These are phyloP conservation scores for Chionodraco myersi DNA, from an alignment of 2,113 vertebrate species.

Conservation along the genomic window DNA sequence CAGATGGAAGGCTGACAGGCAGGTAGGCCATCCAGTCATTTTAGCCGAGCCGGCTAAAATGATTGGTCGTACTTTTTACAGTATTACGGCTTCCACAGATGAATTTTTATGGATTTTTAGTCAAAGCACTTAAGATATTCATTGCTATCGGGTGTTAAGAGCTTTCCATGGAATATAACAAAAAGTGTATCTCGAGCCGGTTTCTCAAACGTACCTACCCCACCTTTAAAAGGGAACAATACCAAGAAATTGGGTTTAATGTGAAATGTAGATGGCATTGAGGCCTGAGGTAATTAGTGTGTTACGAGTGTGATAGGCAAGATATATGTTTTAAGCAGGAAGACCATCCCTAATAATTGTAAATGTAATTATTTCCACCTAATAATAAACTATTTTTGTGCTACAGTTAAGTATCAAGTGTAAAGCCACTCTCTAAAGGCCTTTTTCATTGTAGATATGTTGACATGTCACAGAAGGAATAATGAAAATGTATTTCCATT, in stretches of 20 bases:
- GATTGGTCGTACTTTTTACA: too few relatives aligned
- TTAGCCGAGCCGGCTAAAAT: too few relatives aligned
- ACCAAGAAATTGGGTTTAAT: neutral
- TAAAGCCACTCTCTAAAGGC: constrained; percentile 3
- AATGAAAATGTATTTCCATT: neutral
- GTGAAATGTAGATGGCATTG: neutral
- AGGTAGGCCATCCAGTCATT: too few relatives aligned
- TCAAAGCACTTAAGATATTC: too few relatives aligned
- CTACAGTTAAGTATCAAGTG: constrained; percentile 1
- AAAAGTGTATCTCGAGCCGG: too few relatives aligned
- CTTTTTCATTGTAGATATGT: neutral
- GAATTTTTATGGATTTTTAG: too few relatives aligned
- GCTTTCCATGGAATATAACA: too few relatives aligned
- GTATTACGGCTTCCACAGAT: too few relatives aligned
- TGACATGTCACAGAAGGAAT: constrained; percentile 4
- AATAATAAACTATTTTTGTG: constrained; percentile 21
- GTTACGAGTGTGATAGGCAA: constrained; percentile 36
- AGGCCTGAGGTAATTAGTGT: constrained; percentile 49
- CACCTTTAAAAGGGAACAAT: neutral
- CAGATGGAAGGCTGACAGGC: too few relatives aligned
- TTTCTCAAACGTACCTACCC: too few relatives aligned
- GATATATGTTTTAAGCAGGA: neutral
- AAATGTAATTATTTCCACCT: constrained; percentile 24
- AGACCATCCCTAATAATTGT: neutral
- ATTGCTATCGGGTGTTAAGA: too few relatives aligned